Base-by-base conservation (phyloP, 2,113 vertebrate genomes). In the Marcusenius ussheri region DNA sequence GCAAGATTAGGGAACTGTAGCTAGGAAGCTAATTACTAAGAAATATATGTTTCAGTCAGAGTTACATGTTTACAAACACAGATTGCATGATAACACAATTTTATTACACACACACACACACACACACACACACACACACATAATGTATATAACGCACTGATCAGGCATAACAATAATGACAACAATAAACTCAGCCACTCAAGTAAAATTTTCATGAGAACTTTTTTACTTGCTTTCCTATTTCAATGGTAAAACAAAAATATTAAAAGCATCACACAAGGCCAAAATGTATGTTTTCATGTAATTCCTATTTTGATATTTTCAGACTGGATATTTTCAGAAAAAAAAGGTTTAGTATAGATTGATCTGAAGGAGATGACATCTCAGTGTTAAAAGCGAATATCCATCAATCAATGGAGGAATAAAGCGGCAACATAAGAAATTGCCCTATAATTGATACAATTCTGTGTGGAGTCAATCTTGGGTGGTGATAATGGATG, bases 391-490 rank as follows among this genome's bases (percentile, higher is more conserved):
- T 31, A 35, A 86, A 86, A 74, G 56, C 45, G 27, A 13, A 66
- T 31, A 9, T 85, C 89, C 56, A 70, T 87, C 56, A 70, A 39
- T 86, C 83, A 87, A 4, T 17, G 46, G n/a, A 46, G 83, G 80
- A 87, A 70, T 5, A 87, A 70, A 49, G 70, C 45, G 11, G 42
- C 21, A 24, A 84, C 53, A 42, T 47, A 42, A 87, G 15, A n/a
- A 51, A 74, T 58, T 21, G 27, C 3, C 21, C 42, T 46, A 86
- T 90, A 90, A 90, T 87, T 90, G 89, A 90, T 87, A 87, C 35
- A 42, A 58, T 83, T 89, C 74, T 56, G 70, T 53, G 74, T 70
- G 83, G 89, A 90, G 80, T 87, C 89, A 70, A 53, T 87, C 83
- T 70, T 49, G 46, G 13, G 31, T 66, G 24, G 58, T 50, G 58